phyloP scores from a whole-genome alignment of 2,888 invertebrate species.

The Yponomeuta evonymella region DNA sequence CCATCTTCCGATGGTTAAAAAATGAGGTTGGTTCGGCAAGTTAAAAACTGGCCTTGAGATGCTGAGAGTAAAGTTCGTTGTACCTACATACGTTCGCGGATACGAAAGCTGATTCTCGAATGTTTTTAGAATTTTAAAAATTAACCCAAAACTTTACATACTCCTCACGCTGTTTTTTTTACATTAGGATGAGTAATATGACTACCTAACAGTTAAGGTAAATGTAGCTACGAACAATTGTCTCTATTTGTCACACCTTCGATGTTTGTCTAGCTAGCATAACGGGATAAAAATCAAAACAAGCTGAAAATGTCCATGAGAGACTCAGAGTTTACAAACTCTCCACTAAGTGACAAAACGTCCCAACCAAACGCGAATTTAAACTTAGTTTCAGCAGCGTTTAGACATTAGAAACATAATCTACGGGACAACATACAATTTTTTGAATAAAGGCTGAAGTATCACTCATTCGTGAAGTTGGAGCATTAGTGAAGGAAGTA shows the following conservation, averaged over 20 bases:
- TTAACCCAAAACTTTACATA: slow-evolving; percentile 5
- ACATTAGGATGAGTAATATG: background rate
- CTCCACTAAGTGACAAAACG: too few species aligned
- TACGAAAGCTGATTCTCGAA: background rate
- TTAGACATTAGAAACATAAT: too few species aligned
- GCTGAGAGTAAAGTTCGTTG: too few species aligned
- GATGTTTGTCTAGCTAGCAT: background rate
- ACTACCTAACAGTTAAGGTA: background rate
- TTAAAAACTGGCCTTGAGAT: background rate
- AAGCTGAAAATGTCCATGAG: too few species aligned
- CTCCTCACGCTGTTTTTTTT: background rate
- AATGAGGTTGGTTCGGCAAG: background rate
- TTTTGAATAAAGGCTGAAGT: background rate
- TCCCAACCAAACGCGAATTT: too few species aligned
- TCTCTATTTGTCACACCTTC: background rate
- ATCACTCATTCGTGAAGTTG: background rate
- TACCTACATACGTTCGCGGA: background rate
- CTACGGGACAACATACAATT: background rate
- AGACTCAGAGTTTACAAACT: too few species aligned
- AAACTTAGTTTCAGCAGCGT: too few species aligned
- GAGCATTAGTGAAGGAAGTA: background rate
- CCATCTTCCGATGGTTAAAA: background rate
- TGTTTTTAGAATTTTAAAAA: background rate
- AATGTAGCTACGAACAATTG: background rate
- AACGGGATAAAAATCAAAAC: background rate